These are phyloP conservation scores for Trichacis sp. DNA, from an alignment of 2,888 invertebrate genomes.

Conservation along the genomic window DNA sequence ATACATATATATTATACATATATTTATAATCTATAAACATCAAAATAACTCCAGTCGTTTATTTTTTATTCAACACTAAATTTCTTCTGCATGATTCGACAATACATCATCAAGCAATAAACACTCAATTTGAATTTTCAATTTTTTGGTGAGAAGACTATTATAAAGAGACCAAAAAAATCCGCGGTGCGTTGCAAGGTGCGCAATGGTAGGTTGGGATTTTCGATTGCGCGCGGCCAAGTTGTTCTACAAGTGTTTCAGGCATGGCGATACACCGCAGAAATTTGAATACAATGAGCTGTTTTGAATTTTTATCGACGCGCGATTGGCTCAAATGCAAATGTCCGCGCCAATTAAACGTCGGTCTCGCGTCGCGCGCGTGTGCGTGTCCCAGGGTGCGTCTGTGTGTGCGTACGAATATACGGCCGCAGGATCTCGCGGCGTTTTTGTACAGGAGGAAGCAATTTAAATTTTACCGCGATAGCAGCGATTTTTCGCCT, in stretches of 20 bases:
- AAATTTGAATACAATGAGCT: constrained; percentile 68
- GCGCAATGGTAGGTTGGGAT: constrained; percentile 30
- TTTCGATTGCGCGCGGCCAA: constrained; percentile 38
- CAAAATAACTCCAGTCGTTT: too few species aligned
- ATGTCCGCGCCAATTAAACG: constrained; percentile 61
- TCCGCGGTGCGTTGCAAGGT: constrained; percentile 28
- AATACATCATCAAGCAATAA: too few species aligned
- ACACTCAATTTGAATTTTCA: too few species aligned
- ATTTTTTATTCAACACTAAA: too few species aligned
- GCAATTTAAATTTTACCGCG: constrained; percentile 39
- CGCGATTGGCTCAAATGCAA: constrained; percentile 54
- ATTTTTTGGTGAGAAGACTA: too few species aligned
- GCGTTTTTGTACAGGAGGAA: constrained; percentile 30
- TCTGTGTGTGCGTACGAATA: constrained; percentile 16
- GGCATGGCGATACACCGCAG: constrained; percentile 48
- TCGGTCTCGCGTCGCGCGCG: constrained; percentile 49
- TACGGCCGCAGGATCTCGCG: constrained; percentile 7
- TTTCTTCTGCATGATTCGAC: too few species aligned
- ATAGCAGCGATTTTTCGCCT: constrained; percentile 35
- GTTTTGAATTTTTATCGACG: constrained; percentile 65
- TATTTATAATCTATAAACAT: too few species aligned
- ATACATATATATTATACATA: too few species aligned
- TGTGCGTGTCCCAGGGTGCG: constrained; percentile 30
- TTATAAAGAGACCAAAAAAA: constrained; percentile 24
- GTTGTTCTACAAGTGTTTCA: constrained; percentile 61